phyloP scores from a whole-genome alignment of 2,113 vertebrate genomes.

The Maccullochella peelii region DNA sequence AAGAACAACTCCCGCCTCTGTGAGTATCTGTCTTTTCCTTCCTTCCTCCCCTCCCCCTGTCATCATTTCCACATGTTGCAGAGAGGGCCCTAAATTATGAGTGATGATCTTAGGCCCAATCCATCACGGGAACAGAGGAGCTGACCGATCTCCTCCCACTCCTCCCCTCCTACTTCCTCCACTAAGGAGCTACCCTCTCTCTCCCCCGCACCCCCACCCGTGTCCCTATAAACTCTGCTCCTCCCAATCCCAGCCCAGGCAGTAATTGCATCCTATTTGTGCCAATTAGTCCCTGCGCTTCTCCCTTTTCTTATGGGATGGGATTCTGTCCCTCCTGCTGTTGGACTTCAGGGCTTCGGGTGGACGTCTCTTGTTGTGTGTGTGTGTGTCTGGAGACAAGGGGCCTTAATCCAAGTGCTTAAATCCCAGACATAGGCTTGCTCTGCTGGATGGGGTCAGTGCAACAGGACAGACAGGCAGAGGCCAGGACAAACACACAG shows the following conservation, averaged over 20 bases:
- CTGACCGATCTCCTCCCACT: conserved; percentile 66
- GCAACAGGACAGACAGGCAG: conserved; percentile 72
- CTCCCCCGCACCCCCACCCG: conserved; percentile 23
- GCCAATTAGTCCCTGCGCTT: conserved; percentile 83
- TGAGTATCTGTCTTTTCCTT: conserved; percentile 16
- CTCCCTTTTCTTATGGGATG: conserved; percentile 79
- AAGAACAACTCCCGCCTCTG: conserved; percentile 13
- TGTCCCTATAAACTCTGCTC: conserved; percentile 69
- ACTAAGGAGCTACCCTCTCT: background rate
- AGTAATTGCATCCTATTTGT: conserved; percentile 86
- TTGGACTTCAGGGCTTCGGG: conserved; percentile 56
- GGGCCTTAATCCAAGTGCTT: conserved; percentile 80
- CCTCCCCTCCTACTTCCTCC: conserved; percentile 58
- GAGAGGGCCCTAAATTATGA: conserved; percentile 56
- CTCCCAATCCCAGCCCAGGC: conserved; percentile 76
- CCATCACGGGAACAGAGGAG: conserved; percentile 70
- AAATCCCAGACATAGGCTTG: conserved; percentile 69
- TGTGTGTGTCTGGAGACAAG: conserved; percentile 49
- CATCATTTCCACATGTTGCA: conserved; percentile 58
- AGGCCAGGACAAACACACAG: conserved; percentile 75
- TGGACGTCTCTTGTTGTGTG: conserved; percentile 59
- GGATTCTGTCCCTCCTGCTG: conserved; percentile 80
- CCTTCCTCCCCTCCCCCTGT: conserved; percentile 17
- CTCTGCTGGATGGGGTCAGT: conserved; percentile 76
- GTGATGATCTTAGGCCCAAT: conserved; percentile 62